Base-by-base conservation (phyloP, 2,113 vertebrate species). In the Coryphaenoides rupestris region DNA sequence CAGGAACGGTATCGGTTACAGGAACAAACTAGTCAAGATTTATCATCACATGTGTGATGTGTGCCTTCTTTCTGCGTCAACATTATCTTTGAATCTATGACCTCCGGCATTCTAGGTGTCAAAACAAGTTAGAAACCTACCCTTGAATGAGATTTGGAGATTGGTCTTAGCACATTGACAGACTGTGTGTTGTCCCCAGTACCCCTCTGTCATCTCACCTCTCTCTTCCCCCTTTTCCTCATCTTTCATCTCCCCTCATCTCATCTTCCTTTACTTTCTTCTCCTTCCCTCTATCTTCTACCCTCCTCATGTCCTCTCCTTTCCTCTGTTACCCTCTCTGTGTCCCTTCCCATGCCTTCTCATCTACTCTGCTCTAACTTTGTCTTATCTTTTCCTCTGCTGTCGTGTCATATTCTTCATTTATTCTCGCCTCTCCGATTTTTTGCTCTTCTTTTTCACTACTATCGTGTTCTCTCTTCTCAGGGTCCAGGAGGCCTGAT, bases 401-500 rank as follows among this genome's bases (percentile, higher is more conserved):
- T 15, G 14, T 49, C 47, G 3, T 9, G 4, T 49, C 47, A 17
- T 49, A 12, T 49, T 49, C 15, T 16, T n/a, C 3, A 21, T 16
- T 5, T 60, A 40, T 12, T 53, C 47, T 49, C 7, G 56, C 33
- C 21, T 14, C 53, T 59, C n/a, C n/a, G 56, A 15, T 50, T 65
- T 15, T 5, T 59, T 21, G 46, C 19, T 53, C 19, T 19, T 19
- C 26, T 23, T 16, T 15, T 24, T 10, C 55, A 10, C 45, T 19
- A 4, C 19, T 56, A 16, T 60, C 55, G 28, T 56, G 28, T 23
- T 21, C 65, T 82, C 59, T 62, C 73, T 77, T 73, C 57, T 16
- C 76, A 98, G 97, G 95, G 96, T 76, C 87, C 91, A 53, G 45
- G 83, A 56, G 97, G 96, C 55, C 87, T 94, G 80, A 90, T 92